phyloP scores from a whole-genome alignment of 2,888 invertebrate species.

The Epinotia nisella region DNA sequence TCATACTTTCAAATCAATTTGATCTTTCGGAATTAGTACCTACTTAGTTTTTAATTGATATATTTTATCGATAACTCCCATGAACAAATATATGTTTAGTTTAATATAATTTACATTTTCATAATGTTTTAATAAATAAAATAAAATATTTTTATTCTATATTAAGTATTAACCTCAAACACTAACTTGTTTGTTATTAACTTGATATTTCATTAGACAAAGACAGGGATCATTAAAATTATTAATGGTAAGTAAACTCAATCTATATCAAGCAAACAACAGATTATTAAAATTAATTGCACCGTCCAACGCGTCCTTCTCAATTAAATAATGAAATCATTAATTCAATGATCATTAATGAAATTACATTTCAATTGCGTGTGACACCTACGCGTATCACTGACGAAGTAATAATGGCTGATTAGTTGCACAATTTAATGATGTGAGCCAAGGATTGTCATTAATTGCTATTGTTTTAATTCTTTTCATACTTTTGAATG shows the following conservation, averaged over 20 bases:
- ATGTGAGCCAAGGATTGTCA: constrained; percentile 34
- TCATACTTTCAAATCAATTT: neutral
- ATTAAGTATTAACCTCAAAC: too few species aligned
- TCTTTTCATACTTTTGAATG: constrained; percentile 20
- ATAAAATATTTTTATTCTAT: too few species aligned
- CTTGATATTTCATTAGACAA: neutral
- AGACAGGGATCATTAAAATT: neutral
- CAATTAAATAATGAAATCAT: constrained; percentile 55
- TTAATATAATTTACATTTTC: too few species aligned
- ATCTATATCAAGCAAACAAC: constrained; percentile 5
- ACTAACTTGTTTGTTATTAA: neutral
- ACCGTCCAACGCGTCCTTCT: constrained; percentile 8
- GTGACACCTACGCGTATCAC: constrained; percentile 60
- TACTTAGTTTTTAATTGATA: neutral
- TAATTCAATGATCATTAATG: constrained; percentile 54
- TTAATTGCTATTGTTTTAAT: constrained; percentile 52
- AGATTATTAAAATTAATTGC: constrained; percentile 33
- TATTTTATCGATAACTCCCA: neutral
- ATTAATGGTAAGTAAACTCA: neutral
- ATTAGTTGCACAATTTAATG: constrained; percentile 56
- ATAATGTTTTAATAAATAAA: too few species aligned
- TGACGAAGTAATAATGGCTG: constrained; percentile 56
- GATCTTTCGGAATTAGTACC: neutral
- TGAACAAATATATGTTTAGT: neutral
- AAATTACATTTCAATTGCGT: constrained; percentile 62